phyloP scores from a whole-genome alignment of 2,797 vertebrate genomes.

The Sphenodon punctatus region DNA sequence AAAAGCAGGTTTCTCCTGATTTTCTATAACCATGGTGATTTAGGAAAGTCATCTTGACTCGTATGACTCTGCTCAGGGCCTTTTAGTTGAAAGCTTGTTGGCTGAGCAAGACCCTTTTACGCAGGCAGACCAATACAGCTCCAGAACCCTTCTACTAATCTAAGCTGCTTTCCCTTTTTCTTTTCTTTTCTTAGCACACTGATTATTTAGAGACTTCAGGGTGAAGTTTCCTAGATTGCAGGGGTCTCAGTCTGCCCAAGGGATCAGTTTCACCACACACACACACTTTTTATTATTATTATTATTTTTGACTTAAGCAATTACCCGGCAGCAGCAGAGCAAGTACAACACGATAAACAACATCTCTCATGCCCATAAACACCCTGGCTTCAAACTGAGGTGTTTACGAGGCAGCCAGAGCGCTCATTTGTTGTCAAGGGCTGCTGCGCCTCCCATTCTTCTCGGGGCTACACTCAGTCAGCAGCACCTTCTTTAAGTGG shows the following conservation, averaged over 20 bases:
- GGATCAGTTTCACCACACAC: neutral
- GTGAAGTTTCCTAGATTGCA: neutral
- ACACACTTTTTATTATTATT: neutral
- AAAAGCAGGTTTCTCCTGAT: neutral
- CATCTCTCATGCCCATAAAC: constrained; percentile 25
- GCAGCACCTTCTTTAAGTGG: constrained; percentile 14
- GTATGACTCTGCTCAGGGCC: neutral
- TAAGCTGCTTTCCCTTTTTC: neutral
- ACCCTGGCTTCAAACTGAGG: constrained; percentile 32
- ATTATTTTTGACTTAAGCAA: constrained; percentile 21
- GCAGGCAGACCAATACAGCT: neutral
- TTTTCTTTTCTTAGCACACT: neutral
- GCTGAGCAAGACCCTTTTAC: neutral
- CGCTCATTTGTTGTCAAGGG: constrained; percentile 9
- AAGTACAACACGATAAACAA: constrained; percentile 40
- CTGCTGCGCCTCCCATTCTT: constrained; percentile 27
- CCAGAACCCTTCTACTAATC: neutral
- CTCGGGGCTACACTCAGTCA: constrained; percentile 17
- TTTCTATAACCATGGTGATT: neutral
- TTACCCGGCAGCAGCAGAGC: constrained; percentile 37
- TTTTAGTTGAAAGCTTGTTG: neutral
- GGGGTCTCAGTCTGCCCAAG: neutral
- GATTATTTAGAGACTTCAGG: neutral
- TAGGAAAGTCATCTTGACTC: neutral
- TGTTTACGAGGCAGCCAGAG: constrained; percentile 31